Conservation (phyloP, 2,113 vertebrate species). For the Addax nasomaculatus region DNA sequence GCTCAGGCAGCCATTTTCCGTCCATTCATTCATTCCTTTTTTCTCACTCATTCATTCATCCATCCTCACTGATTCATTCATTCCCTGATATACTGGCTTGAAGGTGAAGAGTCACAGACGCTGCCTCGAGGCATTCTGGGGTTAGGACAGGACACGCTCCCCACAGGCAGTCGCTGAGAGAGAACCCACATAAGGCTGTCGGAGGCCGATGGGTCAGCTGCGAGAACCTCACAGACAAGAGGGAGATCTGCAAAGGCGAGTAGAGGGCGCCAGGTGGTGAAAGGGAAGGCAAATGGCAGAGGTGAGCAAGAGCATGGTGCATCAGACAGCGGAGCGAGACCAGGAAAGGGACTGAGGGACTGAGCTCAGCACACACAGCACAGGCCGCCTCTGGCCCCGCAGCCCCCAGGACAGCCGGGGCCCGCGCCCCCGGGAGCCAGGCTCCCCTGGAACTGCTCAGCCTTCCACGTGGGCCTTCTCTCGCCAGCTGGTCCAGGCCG, state of each 20-base stretch:
- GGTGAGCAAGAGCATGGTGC: too few relatives aligned
- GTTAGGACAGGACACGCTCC: not conserved
- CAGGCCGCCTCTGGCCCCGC: not conserved
- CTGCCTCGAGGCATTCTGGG: not conserved
- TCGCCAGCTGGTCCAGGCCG: not conserved
- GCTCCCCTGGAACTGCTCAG: too few relatives aligned
- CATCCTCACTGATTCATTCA: not conserved
- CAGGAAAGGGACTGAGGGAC: not conserved
- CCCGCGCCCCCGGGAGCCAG: not conserved
- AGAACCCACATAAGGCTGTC: not conserved
- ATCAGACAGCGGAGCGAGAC: not conserved
- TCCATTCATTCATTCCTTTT: not conserved
- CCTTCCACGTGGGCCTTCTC: not conserved
- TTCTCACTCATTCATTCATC: not conserved
- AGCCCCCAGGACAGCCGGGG: not conserved
- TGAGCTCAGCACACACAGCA: not conserved
- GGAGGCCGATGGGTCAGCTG: not conserved
- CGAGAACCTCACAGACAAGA: not conserved
- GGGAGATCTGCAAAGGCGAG: not conserved
- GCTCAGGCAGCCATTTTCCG: not conserved
- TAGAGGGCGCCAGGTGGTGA: too few relatives aligned
- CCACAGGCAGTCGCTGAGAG: not conserved
- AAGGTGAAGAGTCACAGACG: not conserved
- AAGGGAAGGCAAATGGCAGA: not conserved
- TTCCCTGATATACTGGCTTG: not conserved